Base-by-base conservation (phyloP, 2,888 invertebrate genomes). In the Spatulosminthurus flaviceps region DNA sequence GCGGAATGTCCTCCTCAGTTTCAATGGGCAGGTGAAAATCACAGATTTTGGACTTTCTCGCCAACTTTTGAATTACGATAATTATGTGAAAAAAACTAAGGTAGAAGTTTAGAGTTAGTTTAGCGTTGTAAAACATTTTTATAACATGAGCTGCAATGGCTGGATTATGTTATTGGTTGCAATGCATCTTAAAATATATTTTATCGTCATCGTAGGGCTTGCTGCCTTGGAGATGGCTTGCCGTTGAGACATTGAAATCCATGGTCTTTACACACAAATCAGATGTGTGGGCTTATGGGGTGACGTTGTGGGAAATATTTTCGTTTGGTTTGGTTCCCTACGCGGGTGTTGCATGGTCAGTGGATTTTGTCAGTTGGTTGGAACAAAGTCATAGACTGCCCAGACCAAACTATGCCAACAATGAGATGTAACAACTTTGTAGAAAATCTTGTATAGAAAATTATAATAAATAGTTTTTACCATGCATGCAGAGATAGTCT, bases 1-100 rank as follows among this genome's bases (percentile, higher is more conserved):
- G 0, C 1, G 67, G 2, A 67, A 67, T 16, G 67, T 67, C 2
- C 67, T 67, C 28, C n/a, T 67, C 1, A 26, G 9, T 19, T 1
- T 28, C 7, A 28, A n/a, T 7, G 24, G 7, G 2, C 7, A n/a
- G 28, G 28, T 67, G 9, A 67, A 67, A 29, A 67, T 67, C 11
- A 67, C 67, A 16, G 67, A 67, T 29, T 67, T 67, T 28, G 67
- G 67, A 26, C 67, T 67, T 0, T 67, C 67, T 1, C 67, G 67
- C 13, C 67, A 67, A 28, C 67, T 67, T 29, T 28, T 26, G 26
- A 67, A 67, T 28, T 28, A 26, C 28, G n/a, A 19, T 1, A 19
- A 67, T n/a, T 67, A 67, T 16, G 67, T 67, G 0, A 67, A 67
- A n/a, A 24, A 67, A 9, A 7, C 34, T 34, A 4, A 34, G 34